Conservation (phyloP, 1,140 invertebrate genomes). For the Drosophila simulans region DNA sequence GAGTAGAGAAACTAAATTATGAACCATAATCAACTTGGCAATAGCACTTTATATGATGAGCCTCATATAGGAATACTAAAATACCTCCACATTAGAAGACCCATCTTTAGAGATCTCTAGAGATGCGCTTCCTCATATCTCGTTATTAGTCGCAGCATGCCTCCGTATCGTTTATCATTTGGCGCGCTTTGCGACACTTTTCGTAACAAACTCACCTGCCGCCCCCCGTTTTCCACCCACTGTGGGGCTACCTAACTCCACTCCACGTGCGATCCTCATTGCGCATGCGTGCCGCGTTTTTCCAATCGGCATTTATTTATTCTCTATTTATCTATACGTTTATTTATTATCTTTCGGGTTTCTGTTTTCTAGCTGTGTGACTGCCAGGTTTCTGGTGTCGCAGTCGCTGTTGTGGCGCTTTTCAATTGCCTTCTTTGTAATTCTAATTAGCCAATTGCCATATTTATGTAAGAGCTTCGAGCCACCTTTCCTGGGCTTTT, state of each 20-base stretch:
- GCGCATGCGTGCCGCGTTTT: slow-evolving; percentile 67
- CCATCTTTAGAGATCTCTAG: background rate
- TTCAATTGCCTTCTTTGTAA: slow-evolving; percentile 79
- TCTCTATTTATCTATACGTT: slow-evolving; percentile 80
- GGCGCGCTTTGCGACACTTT: slow-evolving; percentile 78
- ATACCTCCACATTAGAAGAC: background rate
- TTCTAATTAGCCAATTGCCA: slow-evolving; percentile 71
- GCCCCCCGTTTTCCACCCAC: background rate
- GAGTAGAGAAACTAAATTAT: slow-evolving; percentile 76
- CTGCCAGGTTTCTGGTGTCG: slow-evolving; percentile 31
- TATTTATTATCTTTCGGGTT: slow-evolving; percentile 75
- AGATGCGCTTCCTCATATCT: slow-evolving; percentile 33
- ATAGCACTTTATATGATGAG: too few species aligned
- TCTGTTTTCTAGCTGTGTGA: slow-evolving; percentile 33
- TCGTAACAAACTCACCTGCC: slow-evolving; percentile 47
- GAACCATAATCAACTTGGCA: too few species aligned
- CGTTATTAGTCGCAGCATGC: slow-evolving; percentile 59
- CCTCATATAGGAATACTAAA: background rate
- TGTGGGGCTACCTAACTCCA: slow-evolving; percentile 2
- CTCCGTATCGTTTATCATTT: slow-evolving; percentile 71
- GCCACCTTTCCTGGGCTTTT: slow-evolving; percentile 26
- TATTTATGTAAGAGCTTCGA: slow-evolving; percentile 63
- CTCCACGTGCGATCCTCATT: slow-evolving; percentile 64
- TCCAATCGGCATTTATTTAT: slow-evolving; percentile 80
- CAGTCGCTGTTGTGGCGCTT: slow-evolving; percentile 72